These are phyloP conservation scores for Kobus ellipsiprymnus DNA, from an alignment of 2,113 vertebrate genomes.

Conservation along the genomic window DNA sequence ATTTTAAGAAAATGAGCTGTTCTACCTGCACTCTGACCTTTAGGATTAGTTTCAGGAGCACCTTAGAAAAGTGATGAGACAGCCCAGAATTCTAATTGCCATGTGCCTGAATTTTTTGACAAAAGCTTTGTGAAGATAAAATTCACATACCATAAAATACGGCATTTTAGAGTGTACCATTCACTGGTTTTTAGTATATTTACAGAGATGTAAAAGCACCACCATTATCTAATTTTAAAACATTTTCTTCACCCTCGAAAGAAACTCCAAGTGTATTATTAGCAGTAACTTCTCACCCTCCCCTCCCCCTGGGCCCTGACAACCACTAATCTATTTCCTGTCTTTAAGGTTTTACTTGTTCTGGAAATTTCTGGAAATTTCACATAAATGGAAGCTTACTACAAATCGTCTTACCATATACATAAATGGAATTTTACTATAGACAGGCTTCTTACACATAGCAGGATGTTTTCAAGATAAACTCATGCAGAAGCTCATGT, in stretches of 20 bases:
- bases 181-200: neutral
- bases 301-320: neutral
- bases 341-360: neutral
- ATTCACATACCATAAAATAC: neutral
- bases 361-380: slow-evolving; percentile 1
- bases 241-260: neutral
- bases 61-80: slow-evolving; percentile 36
- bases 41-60: slow-evolving; percentile 20
- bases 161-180: neutral
- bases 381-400: neutral
- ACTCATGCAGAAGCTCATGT: neutral
- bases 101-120: slow-evolving; percentile 58
- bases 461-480: neutral
- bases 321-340: slow-evolving; percentile 1
- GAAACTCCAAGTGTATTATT: neutral
- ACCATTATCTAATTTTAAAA: neutral
- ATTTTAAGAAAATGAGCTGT: slow-evolving; percentile 13
- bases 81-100: slow-evolving; percentile 33
- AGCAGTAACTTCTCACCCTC: neutral
- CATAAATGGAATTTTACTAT: neutral
- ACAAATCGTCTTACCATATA: neutral
- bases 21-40: neutral
- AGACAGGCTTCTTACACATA: neutral
- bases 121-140: neutral
- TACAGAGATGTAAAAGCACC: neutral